Conservation (phyloP, 2,888 invertebrate genomes). For the Drosophila anomalata region DNA sequence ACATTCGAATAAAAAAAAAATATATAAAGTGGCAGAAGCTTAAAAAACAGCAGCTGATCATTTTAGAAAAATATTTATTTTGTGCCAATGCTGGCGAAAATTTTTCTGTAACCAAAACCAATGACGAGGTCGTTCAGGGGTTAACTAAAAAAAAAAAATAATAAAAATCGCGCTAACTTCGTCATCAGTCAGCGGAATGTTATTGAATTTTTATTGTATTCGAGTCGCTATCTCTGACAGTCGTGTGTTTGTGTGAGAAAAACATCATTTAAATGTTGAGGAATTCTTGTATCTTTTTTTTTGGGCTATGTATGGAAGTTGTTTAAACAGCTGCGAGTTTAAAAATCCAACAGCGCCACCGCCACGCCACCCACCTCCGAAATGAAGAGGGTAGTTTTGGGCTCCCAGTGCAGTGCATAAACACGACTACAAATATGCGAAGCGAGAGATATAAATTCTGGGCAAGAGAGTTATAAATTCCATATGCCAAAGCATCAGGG, state of each 20-base stretch:
- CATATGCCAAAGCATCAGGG: slow-evolving; percentile 62
- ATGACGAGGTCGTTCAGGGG: slow-evolving; percentile 56
- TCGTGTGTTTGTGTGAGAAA: slow-evolving; percentile 5
- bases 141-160: slow-evolving; percentile 9
- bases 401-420: slow-evolving; percentile 52
- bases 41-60: background rate
- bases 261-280: slow-evolving; percentile 31
- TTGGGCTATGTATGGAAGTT: slow-evolving; percentile 41
- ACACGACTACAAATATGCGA: slow-evolving; percentile 55
- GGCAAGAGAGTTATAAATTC: slow-evolving; percentile 58
- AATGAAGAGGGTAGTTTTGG: background rate
- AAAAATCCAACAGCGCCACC: slow-evolving; percentile 16
- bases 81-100: slow-evolving; percentile 44
- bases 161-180: slow-evolving; percentile 14
- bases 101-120: slow-evolving; percentile 53
- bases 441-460: slow-evolving; percentile 24
- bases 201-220: slow-evolving; percentile 70
- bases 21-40: background rate
- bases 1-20: slow-evolving; percentile 7
- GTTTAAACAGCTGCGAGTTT: slow-evolving; percentile 72
- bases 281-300: slow-evolving; percentile 20
- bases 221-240: background rate
- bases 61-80: slow-evolving; percentile 42
- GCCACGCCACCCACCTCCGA: slow-evolving; percentile 23
- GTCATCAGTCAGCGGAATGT: slow-evolving; percentile 59